Percentiles rank a stretch among this genome's conserved stretches.
phyloP scores from a whole-genome alignment of 2,797 vertebrate species.

The Mycteria americana region DNA sequence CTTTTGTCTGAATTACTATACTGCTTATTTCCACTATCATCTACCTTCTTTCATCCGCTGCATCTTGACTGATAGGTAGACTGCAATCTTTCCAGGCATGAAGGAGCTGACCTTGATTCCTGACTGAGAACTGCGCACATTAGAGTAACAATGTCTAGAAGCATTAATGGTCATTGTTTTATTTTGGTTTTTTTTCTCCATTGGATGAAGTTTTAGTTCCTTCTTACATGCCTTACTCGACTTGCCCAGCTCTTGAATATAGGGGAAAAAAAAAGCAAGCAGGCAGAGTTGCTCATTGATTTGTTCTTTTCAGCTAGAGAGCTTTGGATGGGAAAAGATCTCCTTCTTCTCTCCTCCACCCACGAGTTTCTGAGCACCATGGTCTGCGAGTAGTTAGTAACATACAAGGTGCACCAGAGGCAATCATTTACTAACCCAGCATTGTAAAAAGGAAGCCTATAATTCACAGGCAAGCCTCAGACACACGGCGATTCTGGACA shows the following conservation, averaged over 20 bases:
- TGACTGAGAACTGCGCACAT: fast-evolving
- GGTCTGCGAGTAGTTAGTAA: not conserved
- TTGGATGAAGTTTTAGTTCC: not conserved
- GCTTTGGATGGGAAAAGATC: not conserved
- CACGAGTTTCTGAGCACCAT: not conserved
- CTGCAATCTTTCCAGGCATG: not conserved
- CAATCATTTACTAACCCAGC: not conserved
- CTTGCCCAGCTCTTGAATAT: not conserved
- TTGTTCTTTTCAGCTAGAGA: not conserved
- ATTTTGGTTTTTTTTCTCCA: too few species aligned
- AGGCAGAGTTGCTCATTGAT: not conserved
- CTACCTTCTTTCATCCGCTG: not conserved
- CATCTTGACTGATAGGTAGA: not conserved
- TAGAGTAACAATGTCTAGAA: not conserved
- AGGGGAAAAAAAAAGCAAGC: too few species aligned
- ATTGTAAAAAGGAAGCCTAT: not conserved
- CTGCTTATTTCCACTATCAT: not conserved
- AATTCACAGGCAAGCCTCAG: not conserved
- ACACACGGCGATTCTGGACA: not conserved
- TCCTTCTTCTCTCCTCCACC: not conserved
- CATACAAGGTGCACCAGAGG: not conserved
- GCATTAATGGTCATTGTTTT: not conserved
- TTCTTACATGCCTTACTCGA: not conserved
- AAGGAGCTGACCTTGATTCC: not conserved
- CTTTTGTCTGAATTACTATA: not conserved